Percentiles rank a stretch among this genome's conserved stretches.
These are phyloP conservation scores for Ceratosolen solmsi DNA, from an alignment of 1,140 invertebrate species.

Conservation along the genomic window DNA sequence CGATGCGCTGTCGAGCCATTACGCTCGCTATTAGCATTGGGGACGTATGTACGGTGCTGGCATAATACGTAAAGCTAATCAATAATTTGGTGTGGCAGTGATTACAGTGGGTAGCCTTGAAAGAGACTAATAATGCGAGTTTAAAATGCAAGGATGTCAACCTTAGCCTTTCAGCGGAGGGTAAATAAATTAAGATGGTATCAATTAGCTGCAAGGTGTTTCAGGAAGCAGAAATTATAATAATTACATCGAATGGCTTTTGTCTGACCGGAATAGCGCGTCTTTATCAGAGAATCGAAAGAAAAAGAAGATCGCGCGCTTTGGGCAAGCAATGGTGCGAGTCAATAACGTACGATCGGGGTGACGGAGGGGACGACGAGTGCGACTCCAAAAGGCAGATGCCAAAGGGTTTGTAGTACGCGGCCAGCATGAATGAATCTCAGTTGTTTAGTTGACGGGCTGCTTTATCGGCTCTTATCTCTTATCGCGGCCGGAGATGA, in stretches of 20 bases:
- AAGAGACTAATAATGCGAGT: too few relatives aligned
- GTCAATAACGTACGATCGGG: not conserved
- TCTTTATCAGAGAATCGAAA: not conserved
- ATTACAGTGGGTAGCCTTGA: too few relatives aligned
- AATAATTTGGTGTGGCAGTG: too few relatives aligned
- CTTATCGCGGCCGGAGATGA: too few relatives aligned
- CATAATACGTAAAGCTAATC: too few relatives aligned
- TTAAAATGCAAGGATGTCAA: too few relatives aligned
- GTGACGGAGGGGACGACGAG: not conserved
- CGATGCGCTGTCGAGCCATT: too few relatives aligned
- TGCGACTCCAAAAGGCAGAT: too few relatives aligned
- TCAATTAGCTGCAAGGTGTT: not conserved
- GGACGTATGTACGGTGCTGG: too few relatives aligned
- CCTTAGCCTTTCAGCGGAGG: not conserved
- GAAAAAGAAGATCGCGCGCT: not conserved
- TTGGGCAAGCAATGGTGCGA: not conserved
- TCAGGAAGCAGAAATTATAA: not conserved
- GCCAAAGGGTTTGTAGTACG: not conserved
- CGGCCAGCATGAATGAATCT: not conserved
- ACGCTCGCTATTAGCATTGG: too few relatives aligned
- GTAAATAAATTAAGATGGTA: not conserved
- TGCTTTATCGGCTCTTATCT: not conserved
- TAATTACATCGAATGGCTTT: not conserved
- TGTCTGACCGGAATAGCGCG: not conserved
- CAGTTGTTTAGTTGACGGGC: too few relatives aligned